A percentile compares a stretch with the other conserved stretches of the same genome.
Conservation (phyloP, 2,797 vertebrate genomes). For the Cirrhinus mrigala region DNA sequence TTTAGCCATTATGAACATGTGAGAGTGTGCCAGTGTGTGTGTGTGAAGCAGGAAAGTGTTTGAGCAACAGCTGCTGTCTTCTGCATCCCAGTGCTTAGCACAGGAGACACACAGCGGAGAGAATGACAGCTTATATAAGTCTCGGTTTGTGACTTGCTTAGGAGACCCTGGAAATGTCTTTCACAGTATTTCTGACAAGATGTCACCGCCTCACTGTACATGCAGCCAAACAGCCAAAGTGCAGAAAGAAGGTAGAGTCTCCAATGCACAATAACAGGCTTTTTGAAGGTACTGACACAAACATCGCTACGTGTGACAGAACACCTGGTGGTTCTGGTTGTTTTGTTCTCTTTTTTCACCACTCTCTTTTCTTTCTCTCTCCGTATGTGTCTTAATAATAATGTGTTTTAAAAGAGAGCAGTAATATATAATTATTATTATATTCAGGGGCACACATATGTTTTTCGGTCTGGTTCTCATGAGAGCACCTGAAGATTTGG, state of each 20-base stretch:
- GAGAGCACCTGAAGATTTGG: no score
- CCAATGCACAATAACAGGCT: conserved; percentile 9
- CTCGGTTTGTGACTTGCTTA: conserved; percentile 20
- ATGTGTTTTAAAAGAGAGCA: not conserved
- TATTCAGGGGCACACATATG: no score
- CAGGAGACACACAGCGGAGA: conserved; percentile 33
- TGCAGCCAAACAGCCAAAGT: not conserved
- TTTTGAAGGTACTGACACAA: conserved; percentile 24
- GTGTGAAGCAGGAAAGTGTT: conserved; percentile 28
- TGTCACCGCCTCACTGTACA: conserved; percentile 31
- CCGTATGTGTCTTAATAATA: not conserved
- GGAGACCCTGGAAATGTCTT: conserved; percentile 34
- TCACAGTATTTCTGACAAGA: conserved; percentile 40
- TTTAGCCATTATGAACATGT: conserved; percentile 33
- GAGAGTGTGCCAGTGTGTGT: not conserved
- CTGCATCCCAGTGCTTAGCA: conserved; percentile 33
- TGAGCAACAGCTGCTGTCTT: conserved; percentile 50
- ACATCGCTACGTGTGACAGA: not conserved
- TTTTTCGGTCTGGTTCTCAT: no score
- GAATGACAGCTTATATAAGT: conserved; percentile 53
- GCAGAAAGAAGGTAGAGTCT: conserved; percentile 1
- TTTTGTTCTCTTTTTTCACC: not conserved
- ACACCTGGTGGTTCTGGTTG: not conserved
- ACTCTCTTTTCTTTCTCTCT: not conserved
- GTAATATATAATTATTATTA: not conserved